Conservation (phyloP, 2,113 vertebrate genomes). For the Sitta europaea region DNA sequence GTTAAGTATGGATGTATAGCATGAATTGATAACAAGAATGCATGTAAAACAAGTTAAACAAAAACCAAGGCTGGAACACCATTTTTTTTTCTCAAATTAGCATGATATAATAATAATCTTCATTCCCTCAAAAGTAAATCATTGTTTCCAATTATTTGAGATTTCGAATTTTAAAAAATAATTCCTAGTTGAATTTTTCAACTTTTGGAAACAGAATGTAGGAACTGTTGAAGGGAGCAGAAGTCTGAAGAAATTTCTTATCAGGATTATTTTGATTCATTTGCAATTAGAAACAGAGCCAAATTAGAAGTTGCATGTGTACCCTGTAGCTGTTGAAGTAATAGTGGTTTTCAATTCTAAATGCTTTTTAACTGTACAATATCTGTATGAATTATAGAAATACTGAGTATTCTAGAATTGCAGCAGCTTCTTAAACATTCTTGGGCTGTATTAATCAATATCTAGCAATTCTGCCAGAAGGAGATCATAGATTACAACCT, state of each 20-base stretch:
- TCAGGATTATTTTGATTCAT: neutral
- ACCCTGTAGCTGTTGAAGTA: neutral
- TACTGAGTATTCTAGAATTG: neutral
- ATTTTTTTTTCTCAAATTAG: neutral
- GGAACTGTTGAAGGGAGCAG: neutral
- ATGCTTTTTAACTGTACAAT: neutral
- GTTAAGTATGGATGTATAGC: neutral
- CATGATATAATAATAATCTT: neutral
- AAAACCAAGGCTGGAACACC: neutral
- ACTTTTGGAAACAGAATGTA: neutral
- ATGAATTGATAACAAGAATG: neutral
- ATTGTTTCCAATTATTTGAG: neutral
- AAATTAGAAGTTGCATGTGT: neutral
- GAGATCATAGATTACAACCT: neutral
- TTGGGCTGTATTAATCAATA: neutral
- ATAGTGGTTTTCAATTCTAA: neutral
- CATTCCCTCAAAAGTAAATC: neutral
- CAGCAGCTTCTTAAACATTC: neutral
- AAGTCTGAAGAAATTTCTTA: neutral
- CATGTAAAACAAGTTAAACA: neutral
- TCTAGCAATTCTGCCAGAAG: neutral
- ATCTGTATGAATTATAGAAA: neutral
- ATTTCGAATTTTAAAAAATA: neutral
- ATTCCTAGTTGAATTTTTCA: neutral
- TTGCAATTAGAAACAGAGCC: neutral